Base-by-base conservation (phyloP, 2,888 invertebrate genomes). In the Antheraea assamensis region DNA sequence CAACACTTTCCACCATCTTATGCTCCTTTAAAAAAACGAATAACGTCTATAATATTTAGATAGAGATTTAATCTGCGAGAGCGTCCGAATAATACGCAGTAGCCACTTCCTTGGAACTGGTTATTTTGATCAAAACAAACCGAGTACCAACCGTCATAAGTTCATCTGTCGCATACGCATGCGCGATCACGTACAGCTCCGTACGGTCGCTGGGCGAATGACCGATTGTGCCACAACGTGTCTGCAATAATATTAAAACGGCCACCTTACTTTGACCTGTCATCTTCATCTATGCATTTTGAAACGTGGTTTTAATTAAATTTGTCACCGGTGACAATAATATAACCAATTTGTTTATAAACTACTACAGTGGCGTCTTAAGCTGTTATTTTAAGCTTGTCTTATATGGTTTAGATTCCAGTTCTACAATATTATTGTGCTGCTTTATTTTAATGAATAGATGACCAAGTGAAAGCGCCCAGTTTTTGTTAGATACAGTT, bases 141-240 rank as follows among this genome's bases (percentile, higher is more conserved):
- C 58, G 74, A 76, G 76, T 74, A 74, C 58, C 71, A 73, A 49
- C 72, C 58, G 27, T 64, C 75, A 72, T 76, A 74, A 74, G 76
- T 75, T 55, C 55, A 71, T 71, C 35, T 58, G 52, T 71, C 35
- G 10, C 52, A 71, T 71, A 75, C 75, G 55, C 77, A 81, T 82
- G 82, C 80, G 75, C 76, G 75, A 77, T 73, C 83, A 85, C 85
- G 83, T 81, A 79, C 73, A 73, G 76, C 72, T 76, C 73, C 78
- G 77, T 79, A 79, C 78, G 80, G 82, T 78, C 81, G 77, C 79
- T 81, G 82, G 87, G 88, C 84, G 84, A 89, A 87, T 87, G 90
- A 87, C 88, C 90, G 89, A 89, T 89, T 89, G 89, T 84, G 82
- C 82, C 79, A 78, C 81, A 82, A 88, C 89, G 90, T 90, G 89